Evolutionary conservation across 2,797 vertebrate species (phyloP).

Genomic region (Sebastes flavidus): DNA sequence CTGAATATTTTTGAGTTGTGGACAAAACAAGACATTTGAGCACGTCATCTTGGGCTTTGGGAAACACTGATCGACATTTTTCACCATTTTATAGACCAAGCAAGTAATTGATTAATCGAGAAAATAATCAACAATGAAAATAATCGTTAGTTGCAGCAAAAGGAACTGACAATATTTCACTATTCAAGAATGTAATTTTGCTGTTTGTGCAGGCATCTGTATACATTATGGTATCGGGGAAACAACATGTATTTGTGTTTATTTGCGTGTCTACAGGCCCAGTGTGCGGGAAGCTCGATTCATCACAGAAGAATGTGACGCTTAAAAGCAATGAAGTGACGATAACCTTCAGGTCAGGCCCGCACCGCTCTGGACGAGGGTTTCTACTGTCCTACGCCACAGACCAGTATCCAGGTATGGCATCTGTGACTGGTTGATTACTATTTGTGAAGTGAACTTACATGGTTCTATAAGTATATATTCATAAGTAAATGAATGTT

Average conservation of each 20-base stretch:
- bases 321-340: slow-evolving; percentile 80
- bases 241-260: not conserved
- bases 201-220: not conserved
- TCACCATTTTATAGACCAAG: too few species aligned
- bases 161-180: not conserved
- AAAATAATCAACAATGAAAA: too few species aligned
- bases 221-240: not conserved
- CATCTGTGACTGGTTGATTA: not conserved
- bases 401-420: slow-evolving; percentile 79
- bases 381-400: slow-evolving; percentile 89
- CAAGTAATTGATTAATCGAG: too few species aligned
- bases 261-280: slow-evolving; percentile 78
- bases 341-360: slow-evolving; percentile 83
- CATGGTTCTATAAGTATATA: not conserved
- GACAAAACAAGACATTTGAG: too few species aligned
- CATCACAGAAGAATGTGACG: slow-evolving; percentile 70
- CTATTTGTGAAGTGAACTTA: not conserved
- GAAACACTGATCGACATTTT: too few species aligned
- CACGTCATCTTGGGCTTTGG: too few species aligned
- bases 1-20: too few species aligned
- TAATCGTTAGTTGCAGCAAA: too few species aligned
- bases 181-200: not conserved
- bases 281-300: slow-evolving; percentile 81
- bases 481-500: not conserved
- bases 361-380: slow-evolving; percentile 88